phyloP scores from a whole-genome alignment of 2,888 invertebrate genomes.

The Drosophila mayaguana region DNA sequence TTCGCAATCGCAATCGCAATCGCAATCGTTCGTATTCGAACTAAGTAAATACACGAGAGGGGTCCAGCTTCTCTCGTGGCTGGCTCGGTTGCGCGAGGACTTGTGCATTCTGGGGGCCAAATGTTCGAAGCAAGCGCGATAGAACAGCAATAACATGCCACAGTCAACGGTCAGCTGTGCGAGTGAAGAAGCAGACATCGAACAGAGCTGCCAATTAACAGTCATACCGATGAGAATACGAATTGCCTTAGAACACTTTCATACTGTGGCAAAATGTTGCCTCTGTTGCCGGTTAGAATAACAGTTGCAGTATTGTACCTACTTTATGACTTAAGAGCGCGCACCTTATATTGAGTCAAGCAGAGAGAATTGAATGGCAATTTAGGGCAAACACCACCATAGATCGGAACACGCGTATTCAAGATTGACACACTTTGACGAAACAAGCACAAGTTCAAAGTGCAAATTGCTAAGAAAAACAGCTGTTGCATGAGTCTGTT shows the following conservation, averaged over 20 bases:
- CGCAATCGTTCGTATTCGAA: constrained; percentile 33
- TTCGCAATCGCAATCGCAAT: constrained; percentile 36
- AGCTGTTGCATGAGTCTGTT: constrained; percentile 44
- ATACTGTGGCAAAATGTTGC: constrained; percentile 16
- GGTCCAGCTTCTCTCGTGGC: constrained; percentile 18
- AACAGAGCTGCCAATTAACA: constrained; percentile 33
- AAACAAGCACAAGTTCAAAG: constrained; percentile 70
- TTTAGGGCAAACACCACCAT: constrained; percentile 36
- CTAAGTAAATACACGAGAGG: constrained; percentile 10
- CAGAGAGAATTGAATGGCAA: constrained; percentile 33
- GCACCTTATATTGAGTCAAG: constrained; percentile 35
- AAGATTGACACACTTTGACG: constrained; percentile 47
- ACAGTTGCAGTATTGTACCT: constrained; percentile 26
- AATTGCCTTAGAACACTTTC: background rate
- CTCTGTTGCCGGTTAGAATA: constrained; percentile 37
- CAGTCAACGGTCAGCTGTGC: background rate
- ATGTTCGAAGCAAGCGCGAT: constrained; percentile 17
- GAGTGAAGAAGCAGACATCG: constrained; percentile 6
- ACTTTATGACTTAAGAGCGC: constrained; percentile 36
- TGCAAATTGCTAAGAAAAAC: constrained; percentile 46
- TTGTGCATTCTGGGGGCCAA: constrained; percentile 2
- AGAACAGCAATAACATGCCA: background rate
- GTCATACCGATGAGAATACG: constrained; percentile 20
- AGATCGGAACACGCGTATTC: constrained; percentile 55
- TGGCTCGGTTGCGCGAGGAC: constrained; percentile 8